phyloP scores from a whole-genome alignment of 1,140 invertebrate species.

The Panonychus citri region DNA sequence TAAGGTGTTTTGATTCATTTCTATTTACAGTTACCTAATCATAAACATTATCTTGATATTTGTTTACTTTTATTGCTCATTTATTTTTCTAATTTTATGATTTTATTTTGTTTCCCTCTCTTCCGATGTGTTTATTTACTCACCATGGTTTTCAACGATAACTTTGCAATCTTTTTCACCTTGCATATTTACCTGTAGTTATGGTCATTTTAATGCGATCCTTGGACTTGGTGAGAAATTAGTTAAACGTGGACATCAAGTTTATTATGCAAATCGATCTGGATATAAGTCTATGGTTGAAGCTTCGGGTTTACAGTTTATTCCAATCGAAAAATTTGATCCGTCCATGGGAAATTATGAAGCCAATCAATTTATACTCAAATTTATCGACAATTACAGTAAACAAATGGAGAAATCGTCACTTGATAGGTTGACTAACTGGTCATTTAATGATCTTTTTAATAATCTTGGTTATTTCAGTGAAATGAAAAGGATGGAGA shows the following conservation, averaged over 20 bases:
- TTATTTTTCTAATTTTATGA: too few species aligned
- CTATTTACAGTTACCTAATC: too few species aligned
- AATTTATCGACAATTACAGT: not conserved
- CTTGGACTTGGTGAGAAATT: constrained; percentile 4
- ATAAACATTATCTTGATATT: too few species aligned
- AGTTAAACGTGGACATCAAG: constrained; percentile 3
- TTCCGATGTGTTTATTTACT: not conserved
- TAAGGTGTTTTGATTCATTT: too few species aligned
- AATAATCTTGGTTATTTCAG: not conserved
- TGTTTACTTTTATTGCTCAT: too few species aligned
- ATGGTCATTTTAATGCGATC: constrained; percentile 7
- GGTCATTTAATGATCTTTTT: not conserved
- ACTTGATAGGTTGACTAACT: not conserved
- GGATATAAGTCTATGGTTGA: not conserved
- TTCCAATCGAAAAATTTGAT: not conserved
- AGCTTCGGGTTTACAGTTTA: not conserved
- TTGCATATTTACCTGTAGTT: not conserved
- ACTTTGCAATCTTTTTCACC: not conserved
- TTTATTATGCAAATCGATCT: constrained; percentile 4
- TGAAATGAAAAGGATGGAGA: not conserved
- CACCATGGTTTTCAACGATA: not conserved
- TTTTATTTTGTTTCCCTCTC: too few species aligned
- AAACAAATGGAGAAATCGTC: not conserved
- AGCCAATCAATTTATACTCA: not conserved
- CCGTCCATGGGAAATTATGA: not conserved